Percentiles rank a stretch among this genome's conserved stretches.
phyloP scores from a whole-genome alignment of 1,140 invertebrate species.

The Ladona fulva region DNA sequence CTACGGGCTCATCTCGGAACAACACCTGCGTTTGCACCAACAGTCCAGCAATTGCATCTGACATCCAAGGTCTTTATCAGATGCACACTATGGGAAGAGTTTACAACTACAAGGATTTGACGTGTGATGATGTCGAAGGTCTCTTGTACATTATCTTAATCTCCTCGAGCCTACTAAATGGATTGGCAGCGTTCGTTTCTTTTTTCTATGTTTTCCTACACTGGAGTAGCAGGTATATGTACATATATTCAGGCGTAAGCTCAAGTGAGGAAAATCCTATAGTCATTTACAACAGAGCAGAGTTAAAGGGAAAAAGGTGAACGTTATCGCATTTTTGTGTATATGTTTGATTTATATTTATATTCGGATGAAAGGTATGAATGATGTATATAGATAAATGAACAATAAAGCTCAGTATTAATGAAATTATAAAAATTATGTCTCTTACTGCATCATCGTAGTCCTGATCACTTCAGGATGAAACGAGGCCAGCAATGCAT shows the following conservation, averaged over 20 bases:
- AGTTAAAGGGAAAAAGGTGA: not conserved
- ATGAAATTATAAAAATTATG: no score
- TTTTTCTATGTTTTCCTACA: conserved; percentile 41
- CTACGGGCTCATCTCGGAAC: conserved; percentile 35
- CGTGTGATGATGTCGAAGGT: conserved; percentile 40
- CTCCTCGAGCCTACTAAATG: conserved; percentile 37
- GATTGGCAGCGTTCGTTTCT: conserved; percentile 35
- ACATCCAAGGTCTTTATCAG: not conserved
- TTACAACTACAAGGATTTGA: conserved; percentile 38
- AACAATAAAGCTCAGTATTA: no score
- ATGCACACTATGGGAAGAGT: conserved; percentile 18
- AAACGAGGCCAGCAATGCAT: no score
- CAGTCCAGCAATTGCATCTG: conserved; percentile 13
- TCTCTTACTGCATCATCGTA: no score
- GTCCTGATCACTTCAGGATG: no score
- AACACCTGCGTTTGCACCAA: conserved; percentile 18
- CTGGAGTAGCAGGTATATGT: conserved; percentile 37
- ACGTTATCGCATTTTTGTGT: not conserved
- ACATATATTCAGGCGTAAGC: conserved; percentile 38
- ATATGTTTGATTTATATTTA: no score
- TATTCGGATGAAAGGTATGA: no score
- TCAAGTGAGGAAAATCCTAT: conserved; percentile 30
- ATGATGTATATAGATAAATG: no score
- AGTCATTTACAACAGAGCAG: conserved; percentile 25
- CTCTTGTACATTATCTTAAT: conserved; percentile 38